Evolutionary conservation across 2,797 vertebrate species (phyloP).

Genomic region (Spinibarbus caldwelli): DNA sequence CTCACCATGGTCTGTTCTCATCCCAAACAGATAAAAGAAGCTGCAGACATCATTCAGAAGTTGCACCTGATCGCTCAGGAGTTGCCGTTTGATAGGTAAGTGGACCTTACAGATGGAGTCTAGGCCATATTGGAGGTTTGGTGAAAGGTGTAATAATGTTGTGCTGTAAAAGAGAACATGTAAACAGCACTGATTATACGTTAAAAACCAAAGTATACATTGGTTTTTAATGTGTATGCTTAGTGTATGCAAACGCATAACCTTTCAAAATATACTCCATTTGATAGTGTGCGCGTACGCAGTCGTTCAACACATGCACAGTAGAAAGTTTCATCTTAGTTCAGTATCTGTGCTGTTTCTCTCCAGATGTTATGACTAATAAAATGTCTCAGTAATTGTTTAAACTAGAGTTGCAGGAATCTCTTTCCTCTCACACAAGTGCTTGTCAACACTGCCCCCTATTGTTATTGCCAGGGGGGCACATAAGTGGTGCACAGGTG

Average conservation of each 20-base stretch:
- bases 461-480: no score
- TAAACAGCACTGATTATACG: not conserved
- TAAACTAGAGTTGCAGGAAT: no score
- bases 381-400: no score
- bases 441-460: no score
- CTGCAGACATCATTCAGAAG: slow-evolving; percentile 99
- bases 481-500: no score
- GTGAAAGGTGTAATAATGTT: not conserved
- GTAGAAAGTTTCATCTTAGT: no score
- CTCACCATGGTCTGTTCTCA: slow-evolving; percentile 44
- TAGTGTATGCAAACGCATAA: not conserved
- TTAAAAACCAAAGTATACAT: not conserved
- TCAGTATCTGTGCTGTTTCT: no score
- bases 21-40: slow-evolving; percentile 93
- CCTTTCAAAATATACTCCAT: not conserved
- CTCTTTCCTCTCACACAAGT: no score
- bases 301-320: no score
- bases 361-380: no score
- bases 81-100: slow-evolving; percentile 98
- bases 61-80: slow-evolving; percentile 99
- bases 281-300: no score
- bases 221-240: not conserved
- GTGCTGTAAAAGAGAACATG: not conserved
- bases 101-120: slow-evolving; percentile 62
- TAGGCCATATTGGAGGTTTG: not conserved